phyloP scores from a whole-genome alignment of 2,888 invertebrate species.

The Meiosimyza decipiens region DNA sequence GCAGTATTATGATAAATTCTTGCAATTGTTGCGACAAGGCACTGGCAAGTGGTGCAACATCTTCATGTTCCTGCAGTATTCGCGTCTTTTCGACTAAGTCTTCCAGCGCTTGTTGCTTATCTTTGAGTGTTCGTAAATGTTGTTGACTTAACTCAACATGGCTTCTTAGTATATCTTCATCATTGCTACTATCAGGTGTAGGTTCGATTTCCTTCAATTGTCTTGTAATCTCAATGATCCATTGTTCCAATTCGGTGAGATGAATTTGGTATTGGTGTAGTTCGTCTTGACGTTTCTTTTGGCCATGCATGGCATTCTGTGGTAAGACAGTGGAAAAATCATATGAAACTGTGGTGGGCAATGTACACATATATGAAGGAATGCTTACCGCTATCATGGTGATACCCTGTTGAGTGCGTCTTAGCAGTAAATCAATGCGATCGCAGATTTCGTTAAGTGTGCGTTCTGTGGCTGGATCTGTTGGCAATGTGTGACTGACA shows the following conservation, averaged over 20 bases:
- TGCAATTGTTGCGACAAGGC: constrained; percentile 71
- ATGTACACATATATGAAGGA: background rate
- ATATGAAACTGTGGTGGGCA: background rate
- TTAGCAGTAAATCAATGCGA: constrained; percentile 74
- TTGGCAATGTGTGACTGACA: constrained; percentile 72
- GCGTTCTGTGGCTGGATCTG: constrained; percentile 72
- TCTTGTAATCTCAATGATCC: constrained; percentile 68
- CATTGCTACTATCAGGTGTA: constrained; percentile 61
- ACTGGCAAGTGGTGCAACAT: constrained; percentile 67
- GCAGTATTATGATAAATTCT: constrained; percentile 70
- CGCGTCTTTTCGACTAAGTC: constrained; percentile 68
- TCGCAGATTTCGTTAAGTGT: constrained; percentile 69
- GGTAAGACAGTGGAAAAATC: constrained; percentile 42
- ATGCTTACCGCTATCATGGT: constrained; percentile 66
- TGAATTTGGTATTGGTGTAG: constrained; percentile 69
- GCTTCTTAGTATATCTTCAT: constrained; percentile 68
- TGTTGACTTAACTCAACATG: constrained; percentile 70
- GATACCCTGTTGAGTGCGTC: constrained; percentile 78
- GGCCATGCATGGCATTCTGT: constrained; percentile 69
- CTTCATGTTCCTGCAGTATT: constrained; percentile 67
- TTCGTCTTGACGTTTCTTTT: constrained; percentile 70
- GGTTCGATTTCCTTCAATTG: constrained; percentile 56
- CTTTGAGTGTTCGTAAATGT: constrained; percentile 68
- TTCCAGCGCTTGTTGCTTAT: constrained; percentile 68
- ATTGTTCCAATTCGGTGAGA: constrained; percentile 70